Conservation (phyloP, 2,888 invertebrate species). For the Bembecia ichneumoniformis region DNA sequence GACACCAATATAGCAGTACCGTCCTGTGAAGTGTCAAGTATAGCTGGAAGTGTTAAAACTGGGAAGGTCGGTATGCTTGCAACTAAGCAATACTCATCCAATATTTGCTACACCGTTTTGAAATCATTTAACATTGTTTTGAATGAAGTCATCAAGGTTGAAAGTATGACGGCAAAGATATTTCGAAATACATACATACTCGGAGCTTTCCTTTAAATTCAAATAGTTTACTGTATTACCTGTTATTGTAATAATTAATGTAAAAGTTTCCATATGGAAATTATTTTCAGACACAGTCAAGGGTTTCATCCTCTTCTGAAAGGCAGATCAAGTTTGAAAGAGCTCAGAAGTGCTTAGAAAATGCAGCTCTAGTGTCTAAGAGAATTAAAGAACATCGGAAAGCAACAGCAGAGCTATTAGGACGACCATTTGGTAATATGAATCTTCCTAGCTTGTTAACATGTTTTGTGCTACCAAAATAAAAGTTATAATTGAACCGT, state of each 20-base stretch:
- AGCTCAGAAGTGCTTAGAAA: conserved; percentile 63
- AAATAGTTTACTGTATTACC: too few species aligned
- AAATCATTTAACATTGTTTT: not conserved
- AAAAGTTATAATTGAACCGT: too few species aligned
- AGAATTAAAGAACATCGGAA: conserved; percentile 62
- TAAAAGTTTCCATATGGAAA: not conserved
- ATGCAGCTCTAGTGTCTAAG: conserved; percentile 66
- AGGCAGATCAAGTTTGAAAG: conserved; percentile 60
- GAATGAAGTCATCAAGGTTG: not conserved
- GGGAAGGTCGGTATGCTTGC: conserved; percentile 31
- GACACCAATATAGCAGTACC: conserved; percentile 47
- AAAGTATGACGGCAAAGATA: too few species aligned
- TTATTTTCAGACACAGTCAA: conserved; percentile 29
- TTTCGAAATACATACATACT: too few species aligned
- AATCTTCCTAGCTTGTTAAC: not conserved
- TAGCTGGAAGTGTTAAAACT: conserved; percentile 48
- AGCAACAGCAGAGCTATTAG: conserved; percentile 62
- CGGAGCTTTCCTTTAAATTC: too few species aligned
- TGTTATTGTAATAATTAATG: too few species aligned
- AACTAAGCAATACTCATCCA: not conserved
- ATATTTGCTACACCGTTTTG: conserved; percentile 1
- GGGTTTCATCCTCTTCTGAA: conserved; percentile 45
- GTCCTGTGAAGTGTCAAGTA: conserved; percentile 42
- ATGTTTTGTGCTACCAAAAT: not conserved
- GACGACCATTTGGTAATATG: conserved; percentile 53